Percentiles rank a stretch among this genome's conserved stretches.
Evolutionary conservation across 2,113 vertebrate species (phyloP).

Genomic region (Ceuthmochares aereus): DNA sequence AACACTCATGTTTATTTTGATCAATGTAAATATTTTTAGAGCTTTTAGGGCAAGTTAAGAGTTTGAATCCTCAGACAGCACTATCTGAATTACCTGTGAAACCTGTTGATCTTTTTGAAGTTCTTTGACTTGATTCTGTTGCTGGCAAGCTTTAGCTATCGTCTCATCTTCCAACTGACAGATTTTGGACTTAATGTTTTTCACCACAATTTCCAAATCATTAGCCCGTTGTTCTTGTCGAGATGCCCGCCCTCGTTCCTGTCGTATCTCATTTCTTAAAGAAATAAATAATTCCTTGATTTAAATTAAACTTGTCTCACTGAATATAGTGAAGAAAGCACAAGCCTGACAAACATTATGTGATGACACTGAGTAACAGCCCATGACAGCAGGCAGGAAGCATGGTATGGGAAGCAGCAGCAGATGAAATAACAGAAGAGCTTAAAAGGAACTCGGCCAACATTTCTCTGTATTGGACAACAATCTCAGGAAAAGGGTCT

Average conservation of each 20-base stretch:
- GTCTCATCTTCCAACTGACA: conserved; percentile 87
- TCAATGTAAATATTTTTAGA: not conserved
- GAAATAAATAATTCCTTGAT: not conserved
- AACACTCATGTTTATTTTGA: not conserved
- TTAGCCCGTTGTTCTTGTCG: conserved; percentile 79
- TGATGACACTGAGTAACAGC: not conserved
- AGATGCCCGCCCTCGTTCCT: conserved; percentile 74
- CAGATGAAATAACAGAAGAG: not conserved
- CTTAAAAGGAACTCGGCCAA: not conserved
- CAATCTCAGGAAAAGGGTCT: not conserved
- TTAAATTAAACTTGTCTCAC: not conserved
- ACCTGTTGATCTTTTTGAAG: conserved; percentile 80
- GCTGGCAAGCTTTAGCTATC: conserved; percentile 79
- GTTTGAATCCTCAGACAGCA: not conserved
- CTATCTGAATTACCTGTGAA: conserved; percentile 73
- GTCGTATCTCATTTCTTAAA: conserved; percentile 80
- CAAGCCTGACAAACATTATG: not conserved
- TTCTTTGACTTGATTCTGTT: conserved; percentile 77
- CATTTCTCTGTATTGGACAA: not conserved
- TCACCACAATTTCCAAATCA: conserved; percentile 84
- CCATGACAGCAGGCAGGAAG: not conserved
- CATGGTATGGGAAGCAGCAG: not conserved
- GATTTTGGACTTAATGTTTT: conserved; percentile 83
- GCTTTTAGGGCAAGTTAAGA: not conserved
- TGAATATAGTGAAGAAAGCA: not conserved